A percentile compares a stretch with the other conserved stretches of the same genome.
Conservation (phyloP, 2,888 invertebrate genomes). For the Lochmaea capreae region DNA sequence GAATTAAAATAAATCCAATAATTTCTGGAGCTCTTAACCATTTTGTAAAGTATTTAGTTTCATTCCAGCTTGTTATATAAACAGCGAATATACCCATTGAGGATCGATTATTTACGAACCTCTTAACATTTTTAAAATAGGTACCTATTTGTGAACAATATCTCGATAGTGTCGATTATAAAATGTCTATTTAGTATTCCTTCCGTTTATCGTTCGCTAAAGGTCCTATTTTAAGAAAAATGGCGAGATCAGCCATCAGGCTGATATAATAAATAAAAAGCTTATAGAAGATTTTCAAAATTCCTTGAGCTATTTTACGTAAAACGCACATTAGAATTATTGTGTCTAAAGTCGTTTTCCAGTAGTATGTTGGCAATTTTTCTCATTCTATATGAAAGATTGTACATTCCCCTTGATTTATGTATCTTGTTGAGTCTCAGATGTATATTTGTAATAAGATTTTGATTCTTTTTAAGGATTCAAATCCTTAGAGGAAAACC, state of each 20-base stretch:
- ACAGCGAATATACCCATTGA: too few species aligned
- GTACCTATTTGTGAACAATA: too few species aligned
- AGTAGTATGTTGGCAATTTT: slow-evolving; percentile 21
- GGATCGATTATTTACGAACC: too few species aligned
- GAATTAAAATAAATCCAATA: not conserved
- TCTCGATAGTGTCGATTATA: not conserved
- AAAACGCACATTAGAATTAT: slow-evolving; percentile 23
- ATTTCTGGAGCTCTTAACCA: not conserved
- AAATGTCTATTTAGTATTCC: slow-evolving; percentile 4
- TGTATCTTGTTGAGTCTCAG: slow-evolving; percentile 34
- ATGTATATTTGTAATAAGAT: slow-evolving; percentile 43
- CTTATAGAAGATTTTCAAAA: slow-evolving; percentile 2
- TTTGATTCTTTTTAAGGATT: slow-evolving; percentile 39
- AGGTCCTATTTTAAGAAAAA: slow-evolving; percentile 1
- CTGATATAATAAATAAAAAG: slow-evolving; percentile 4
- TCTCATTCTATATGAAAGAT: slow-evolving; percentile 32
- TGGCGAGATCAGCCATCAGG: not conserved
- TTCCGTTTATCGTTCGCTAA: not conserved
- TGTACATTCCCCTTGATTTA: slow-evolving; percentile 32
- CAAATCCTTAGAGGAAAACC: slow-evolving; percentile 38
- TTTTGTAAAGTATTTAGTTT: not conserved
- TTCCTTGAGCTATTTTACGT: slow-evolving; percentile 1
- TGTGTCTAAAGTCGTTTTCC: slow-evolving; percentile 18
- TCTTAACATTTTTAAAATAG: too few species aligned
- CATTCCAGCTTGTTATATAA: too few species aligned